Percentiles rank a stretch among this genome's conserved stretches.
Evolutionary conservation across 2,113 vertebrate genomes (phyloP).

Genomic region (Arothron firmamentum): DNA sequence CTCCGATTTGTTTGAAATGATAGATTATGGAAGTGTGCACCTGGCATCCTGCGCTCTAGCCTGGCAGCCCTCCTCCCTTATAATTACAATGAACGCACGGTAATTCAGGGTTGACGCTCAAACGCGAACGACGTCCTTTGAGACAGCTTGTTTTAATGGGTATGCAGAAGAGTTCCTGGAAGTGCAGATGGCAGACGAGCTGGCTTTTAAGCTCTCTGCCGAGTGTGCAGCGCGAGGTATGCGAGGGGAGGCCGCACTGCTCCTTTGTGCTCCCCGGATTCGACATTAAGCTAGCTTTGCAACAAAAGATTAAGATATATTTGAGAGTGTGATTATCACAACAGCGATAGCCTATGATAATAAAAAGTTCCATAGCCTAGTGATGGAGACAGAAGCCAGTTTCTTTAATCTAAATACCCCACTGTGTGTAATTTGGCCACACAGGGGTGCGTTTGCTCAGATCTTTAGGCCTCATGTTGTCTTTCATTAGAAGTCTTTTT

Average conservation of each 20-base stretch:
- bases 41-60: constrained; percentile 72
- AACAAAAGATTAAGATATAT: constrained; percentile 34
- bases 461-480: constrained; percentile 22
- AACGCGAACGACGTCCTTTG: constrained; percentile 75
- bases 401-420: constrained; percentile 30
- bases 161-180: constrained; percentile 75
- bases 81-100: constrained; percentile 75
- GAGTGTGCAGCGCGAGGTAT: constrained; percentile 67
- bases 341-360: constrained; percentile 14
- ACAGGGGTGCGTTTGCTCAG: constrained; percentile 66
- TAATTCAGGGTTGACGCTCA: constrained; percentile 76
- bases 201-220: constrained; percentile 74
- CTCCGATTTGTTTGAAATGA: constrained; percentile 67
- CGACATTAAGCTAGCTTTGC: constrained; percentile 21
- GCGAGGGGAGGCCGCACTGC: constrained; percentile 49
- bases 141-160: constrained; percentile 77
- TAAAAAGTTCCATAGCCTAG: constrained; percentile 8
- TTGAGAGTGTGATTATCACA: constrained; percentile 23
- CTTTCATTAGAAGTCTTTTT: constrained; percentile 16
- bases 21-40: constrained; percentile 72
- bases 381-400: constrained; percentile 10
- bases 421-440: constrained; percentile 64
- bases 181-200: constrained; percentile 75
- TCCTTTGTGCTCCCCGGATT: constrained; percentile 47
- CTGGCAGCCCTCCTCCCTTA: constrained; percentile 75